phyloP scores from a whole-genome alignment of 2,888 invertebrate genomes.

The Mimumesa dahlbomi region DNA sequence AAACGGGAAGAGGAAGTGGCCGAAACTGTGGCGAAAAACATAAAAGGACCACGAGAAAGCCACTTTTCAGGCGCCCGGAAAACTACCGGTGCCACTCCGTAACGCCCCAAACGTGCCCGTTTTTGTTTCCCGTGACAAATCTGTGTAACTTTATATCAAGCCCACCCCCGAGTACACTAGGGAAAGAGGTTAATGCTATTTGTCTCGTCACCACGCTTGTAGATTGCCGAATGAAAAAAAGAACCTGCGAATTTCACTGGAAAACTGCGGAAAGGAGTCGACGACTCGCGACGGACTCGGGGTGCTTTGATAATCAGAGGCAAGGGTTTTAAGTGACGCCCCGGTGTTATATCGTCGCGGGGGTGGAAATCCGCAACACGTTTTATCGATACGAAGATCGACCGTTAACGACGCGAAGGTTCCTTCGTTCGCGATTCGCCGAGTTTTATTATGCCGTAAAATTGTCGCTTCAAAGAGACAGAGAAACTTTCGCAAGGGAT shows the following conservation, averaged over 20 bases:
- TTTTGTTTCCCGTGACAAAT: slow-evolving; percentile 63
- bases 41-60: slow-evolving; percentile 48
- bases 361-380: slow-evolving; percentile 9
- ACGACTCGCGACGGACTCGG: no score
- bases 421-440: slow-evolving; percentile 28
- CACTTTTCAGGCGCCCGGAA: slow-evolving; percentile 49
- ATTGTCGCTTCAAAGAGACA: slow-evolving; percentile 28
- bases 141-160: slow-evolving; percentile 63
- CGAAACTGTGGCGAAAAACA: slow-evolving; percentile 44
- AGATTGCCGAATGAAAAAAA: no score
- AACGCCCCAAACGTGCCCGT: slow-evolving; percentile 34
- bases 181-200: slow-evolving; percentile 64
- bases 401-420: slow-evolving; percentile 39
- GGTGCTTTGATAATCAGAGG: no score
- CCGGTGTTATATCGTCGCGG: no score
- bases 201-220: no score
- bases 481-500: slow-evolving; percentile 30
- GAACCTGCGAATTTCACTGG: no score
- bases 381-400: slow-evolving; percentile 4
- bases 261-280: no score
- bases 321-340: no score
- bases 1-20: slow-evolving; percentile 13
- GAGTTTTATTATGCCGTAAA: slow-evolving; percentile 48
- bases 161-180: background rate
- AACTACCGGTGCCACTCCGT: slow-evolving; percentile 29